These are phyloP conservation scores for Sepiola atlantica DNA, from an alignment of 2,888 invertebrate species.

Conservation along the genomic window DNA sequence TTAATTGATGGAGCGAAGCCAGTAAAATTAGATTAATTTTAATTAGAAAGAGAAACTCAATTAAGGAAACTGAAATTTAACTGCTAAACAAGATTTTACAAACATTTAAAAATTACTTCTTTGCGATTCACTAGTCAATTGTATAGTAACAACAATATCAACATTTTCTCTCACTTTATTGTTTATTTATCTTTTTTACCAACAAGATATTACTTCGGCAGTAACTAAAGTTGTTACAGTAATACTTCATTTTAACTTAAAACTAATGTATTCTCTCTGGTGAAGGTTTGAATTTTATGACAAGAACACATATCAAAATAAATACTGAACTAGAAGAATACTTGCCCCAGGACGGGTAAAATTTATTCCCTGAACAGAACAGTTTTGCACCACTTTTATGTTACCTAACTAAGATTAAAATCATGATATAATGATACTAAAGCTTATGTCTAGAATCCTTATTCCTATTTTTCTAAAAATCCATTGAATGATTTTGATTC, in stretches of 20 bases:
- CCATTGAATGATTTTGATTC: no score
- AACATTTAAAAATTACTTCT: neutral
- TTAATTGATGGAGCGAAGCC: neutral
- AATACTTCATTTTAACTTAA: neutral
- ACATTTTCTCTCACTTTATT: neutral
- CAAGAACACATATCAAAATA: neutral
- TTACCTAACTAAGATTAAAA: no score
- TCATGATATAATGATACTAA: no score
- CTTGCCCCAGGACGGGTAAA: no score
- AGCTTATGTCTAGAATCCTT: no score
- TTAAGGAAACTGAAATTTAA: constrained; percentile 19
- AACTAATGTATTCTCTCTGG: neutral
- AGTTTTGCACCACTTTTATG: no score
- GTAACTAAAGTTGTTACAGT: neutral
- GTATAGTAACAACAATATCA: neutral
- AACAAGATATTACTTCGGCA: neutral
- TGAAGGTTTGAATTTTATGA: neutral
- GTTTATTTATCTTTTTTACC: neutral
- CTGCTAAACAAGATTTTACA: neutral
- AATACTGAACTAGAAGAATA: no score
- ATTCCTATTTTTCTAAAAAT: no score
- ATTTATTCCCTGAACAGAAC: no score
- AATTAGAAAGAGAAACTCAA: neutral
- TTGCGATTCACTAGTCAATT: neutral
- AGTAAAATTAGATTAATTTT: neutral